These are phyloP conservation scores for Crocodylus rhombifer DNA, from an alignment of 2,797 vertebrate genomes.

Conservation along the genomic window DNA sequence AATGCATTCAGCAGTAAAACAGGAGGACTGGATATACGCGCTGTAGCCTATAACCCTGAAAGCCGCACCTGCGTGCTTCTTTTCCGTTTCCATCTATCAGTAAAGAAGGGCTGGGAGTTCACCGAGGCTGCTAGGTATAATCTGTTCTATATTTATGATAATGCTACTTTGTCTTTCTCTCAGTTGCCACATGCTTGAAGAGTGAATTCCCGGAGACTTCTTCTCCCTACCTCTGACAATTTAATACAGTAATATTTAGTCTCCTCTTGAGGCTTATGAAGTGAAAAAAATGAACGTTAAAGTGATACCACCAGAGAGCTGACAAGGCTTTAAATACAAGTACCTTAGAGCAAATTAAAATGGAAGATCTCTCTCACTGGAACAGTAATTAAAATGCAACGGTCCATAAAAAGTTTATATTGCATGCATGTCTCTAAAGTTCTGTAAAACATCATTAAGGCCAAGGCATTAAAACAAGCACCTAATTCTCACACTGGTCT, in stretches of 20 bases:
- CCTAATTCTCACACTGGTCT: not conserved
- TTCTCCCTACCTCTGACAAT: constrained; percentile 45
- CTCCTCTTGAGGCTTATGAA: constrained; percentile 56
- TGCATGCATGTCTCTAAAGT: constrained; percentile 57
- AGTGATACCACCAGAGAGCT: constrained; percentile 60
- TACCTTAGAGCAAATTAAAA: constrained; percentile 68
- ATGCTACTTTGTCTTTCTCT: not conserved
- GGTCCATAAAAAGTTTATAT: constrained; percentile 65
- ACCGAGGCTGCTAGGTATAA: not conserved
- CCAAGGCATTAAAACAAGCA: constrained; percentile 47
- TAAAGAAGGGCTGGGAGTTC: constrained; percentile 32
- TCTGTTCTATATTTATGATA: constrained; percentile 22
- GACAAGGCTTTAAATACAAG: constrained; percentile 70
- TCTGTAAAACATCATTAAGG: constrained; percentile 62
- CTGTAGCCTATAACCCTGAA: not conserved
- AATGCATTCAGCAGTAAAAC: not conserved
- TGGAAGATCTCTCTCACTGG: constrained; percentile 52
- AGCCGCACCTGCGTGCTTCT: not conserved
- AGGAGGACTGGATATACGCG: not conserved
- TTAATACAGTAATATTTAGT: constrained; percentile 79
- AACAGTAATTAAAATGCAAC: constrained; percentile 76
- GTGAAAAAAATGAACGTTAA: constrained; percentile 76
- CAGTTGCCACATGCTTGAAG: constrained; percentile 57
- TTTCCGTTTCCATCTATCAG: not conserved
- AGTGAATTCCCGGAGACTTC: constrained; percentile 50